These are phyloP conservation scores for Hymenopus coronatus DNA, from an alignment of 2,888 invertebrate genomes.

Conservation along the genomic window DNA sequence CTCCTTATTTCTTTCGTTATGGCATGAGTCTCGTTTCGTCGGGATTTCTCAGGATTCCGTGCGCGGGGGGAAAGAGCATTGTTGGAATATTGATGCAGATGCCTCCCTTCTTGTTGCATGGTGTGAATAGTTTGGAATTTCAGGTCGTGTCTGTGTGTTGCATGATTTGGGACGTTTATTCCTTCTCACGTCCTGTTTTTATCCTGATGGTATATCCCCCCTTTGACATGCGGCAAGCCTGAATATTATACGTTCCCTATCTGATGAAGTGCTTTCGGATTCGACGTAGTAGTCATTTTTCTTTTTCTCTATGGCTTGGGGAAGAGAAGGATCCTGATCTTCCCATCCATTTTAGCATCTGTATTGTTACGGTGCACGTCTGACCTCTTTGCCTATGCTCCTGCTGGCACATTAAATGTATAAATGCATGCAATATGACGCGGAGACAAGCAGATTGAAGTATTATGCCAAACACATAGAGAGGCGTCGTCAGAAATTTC, in stretches of 20 bases:
- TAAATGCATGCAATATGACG: not conserved
- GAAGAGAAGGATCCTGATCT: not conserved
- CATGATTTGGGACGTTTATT: not conserved
- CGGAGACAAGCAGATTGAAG: not conserved
- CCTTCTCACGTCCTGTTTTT: not conserved
- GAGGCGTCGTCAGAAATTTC: no score
- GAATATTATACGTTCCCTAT: not conserved
- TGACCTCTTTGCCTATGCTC: not conserved
- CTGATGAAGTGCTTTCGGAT: not conserved
- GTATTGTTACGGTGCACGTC: not conserved
- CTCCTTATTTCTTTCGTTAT: not conserved
- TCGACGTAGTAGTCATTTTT: not conserved
- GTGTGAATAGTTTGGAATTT: not conserved
- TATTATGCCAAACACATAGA: no score
- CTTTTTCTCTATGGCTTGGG: not conserved
- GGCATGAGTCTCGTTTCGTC: not conserved
- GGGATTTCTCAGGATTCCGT: not conserved
- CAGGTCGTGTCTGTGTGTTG: not conserved
- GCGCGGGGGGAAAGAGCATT: not conserved
- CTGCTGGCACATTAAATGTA: not conserved
- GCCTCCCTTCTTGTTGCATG: not conserved
- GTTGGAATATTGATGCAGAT: not conserved
- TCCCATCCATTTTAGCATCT: not conserved
- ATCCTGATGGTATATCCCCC: not conserved
- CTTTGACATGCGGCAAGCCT: not conserved